Evolutionary conservation across 1,140 invertebrate genomes (phyloP).

Genomic region (Zelostemma sp.): DNA sequence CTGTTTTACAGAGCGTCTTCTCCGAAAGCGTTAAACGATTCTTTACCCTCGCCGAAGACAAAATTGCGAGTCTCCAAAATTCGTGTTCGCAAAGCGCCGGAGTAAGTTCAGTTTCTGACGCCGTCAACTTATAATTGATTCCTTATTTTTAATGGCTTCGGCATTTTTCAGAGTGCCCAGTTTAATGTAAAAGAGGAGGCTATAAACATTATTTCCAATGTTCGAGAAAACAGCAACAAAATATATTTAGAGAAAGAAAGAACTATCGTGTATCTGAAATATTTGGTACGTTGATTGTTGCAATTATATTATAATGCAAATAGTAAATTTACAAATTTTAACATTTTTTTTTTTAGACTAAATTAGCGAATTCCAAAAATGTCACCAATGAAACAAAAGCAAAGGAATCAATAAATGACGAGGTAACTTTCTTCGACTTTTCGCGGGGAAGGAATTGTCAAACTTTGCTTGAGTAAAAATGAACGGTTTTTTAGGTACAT

Average conservation of each 20-base stretch:
- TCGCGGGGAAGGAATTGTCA: too few relatives aligned
- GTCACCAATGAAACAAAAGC: not conserved
- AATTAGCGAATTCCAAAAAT: not conserved
- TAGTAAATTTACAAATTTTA: not conserved
- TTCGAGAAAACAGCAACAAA: not conserved
- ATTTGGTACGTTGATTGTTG: not conserved
- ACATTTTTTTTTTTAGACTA: constrained; percentile 15
- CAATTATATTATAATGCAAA: not conserved
- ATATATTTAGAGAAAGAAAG: constrained; percentile 1
- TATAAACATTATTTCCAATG: not conserved
- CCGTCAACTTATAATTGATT: not conserved
- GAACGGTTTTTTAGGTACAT: constrained; percentile 27
- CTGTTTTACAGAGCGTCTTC: constrained; percentile 17
- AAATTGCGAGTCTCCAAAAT: constrained; percentile 21
- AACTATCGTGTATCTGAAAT: not conserved
- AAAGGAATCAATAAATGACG: not conserved
- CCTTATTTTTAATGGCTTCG: not conserved
- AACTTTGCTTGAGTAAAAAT: too few relatives aligned
- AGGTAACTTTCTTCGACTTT: not conserved
- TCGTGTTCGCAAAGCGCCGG: constrained; percentile 13
- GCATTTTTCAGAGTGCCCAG: not conserved
- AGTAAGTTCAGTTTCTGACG: not conserved
- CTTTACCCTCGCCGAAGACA: constrained; percentile 19
- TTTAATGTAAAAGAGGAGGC: not conserved
- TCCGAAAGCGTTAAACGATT: constrained; percentile 10